Base-by-base conservation (phyloP, 2,888 invertebrate species). In the Siphlonurus alternatus region DNA sequence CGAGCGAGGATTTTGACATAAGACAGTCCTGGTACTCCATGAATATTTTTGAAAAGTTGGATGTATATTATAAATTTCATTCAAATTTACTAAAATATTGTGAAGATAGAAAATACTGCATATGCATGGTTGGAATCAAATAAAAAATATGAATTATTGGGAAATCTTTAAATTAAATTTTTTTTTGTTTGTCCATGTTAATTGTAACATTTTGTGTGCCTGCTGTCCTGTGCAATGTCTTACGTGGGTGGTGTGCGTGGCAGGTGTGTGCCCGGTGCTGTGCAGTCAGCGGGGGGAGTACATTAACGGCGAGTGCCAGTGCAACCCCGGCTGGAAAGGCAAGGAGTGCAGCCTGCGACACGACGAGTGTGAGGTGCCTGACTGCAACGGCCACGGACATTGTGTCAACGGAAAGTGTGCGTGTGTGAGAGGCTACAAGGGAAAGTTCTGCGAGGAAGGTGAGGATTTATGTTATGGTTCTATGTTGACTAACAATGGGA, bases 241-340 rank as follows among this genome's bases (percentile, higher is more conserved):
- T n/a, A n/a, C n/a, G n/a, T n/a, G n/a, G n/a, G n/a, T n/a, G n/a
- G n/a, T n/a, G n/a, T 56, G 56, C 20, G 56, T 56, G 56, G 66
- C 72, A 92, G 92, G 88, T 77, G 91, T 95, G 53, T 99, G 98
- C 73, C 98, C 98, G 62, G 93, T 96, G 2, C 79, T 99, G 63
- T 99, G 99, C 79, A 93, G 89, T 73, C 96, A 96, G 73, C 88
- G 94, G 68, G 99, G 99, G 51, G 92, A 95, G 74, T 98, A 97
- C 76, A 90, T 92, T 70, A 92, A 93, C 72, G 97, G 98, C 54
- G 89, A 92, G 76, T 99, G 98, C 74, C 90, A 93, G 72, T 99
- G 98, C 76, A 94, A 96, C 77, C 90, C 93, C 2, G 96, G 96
- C 61, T 99, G 96, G 96, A 98, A 96, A 77, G 98, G 98, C 69